Base-by-base conservation (phyloP, 2,888 invertebrate genomes). In the Polydrusus pterygomalis region DNA sequence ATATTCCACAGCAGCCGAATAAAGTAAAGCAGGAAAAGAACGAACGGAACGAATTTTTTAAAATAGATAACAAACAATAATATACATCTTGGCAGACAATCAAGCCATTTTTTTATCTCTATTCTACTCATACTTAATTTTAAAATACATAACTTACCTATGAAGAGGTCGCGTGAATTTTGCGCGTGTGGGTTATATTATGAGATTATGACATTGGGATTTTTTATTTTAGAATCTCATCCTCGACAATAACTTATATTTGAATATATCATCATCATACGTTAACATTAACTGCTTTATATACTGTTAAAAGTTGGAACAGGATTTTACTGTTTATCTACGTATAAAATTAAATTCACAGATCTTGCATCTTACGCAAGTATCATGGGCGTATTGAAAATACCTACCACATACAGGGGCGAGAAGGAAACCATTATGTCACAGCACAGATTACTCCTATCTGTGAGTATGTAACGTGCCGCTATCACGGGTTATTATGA, bases 81-180 rank as follows among this genome's bases (percentile, higher is more conserved):
- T 25, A n/a, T 49, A 49, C 47, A 3, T 15, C 47, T 49, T 49
- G 47, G 47, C 47, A 49, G 7, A 17, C 9, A 15, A 49, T 49
- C 47, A 49, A 49, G 15, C 47, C 47, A 17, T 49, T 17, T 17
- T n/a, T 49, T 49, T 49, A 17, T 17, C 47, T 49, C 2, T 49
- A 45, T 17, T 18, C 47, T 49, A 49, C 47, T n/a, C 47, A 49
- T 43, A 49, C 17, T 49, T 49, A 49, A 49, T 49, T 49, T 49
- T 49, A 49, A 15, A 49, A 49, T 17, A 49, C 17, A 49, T 49
- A 49, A 49, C 17, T 49, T 49, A 49, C 47, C 47, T 49, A 49
- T 17, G 2, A 49, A 49, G 15, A 49, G 15, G 17, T 49, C 7
- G 1, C 17, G 47, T 15, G 17, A 49, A 49, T 17, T 49, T 0